Evolutionary conservation across 2,797 vertebrate species (phyloP), one percentile per base, ranked within the genome.

Genomic region (Pangasius djambal): DNA sequence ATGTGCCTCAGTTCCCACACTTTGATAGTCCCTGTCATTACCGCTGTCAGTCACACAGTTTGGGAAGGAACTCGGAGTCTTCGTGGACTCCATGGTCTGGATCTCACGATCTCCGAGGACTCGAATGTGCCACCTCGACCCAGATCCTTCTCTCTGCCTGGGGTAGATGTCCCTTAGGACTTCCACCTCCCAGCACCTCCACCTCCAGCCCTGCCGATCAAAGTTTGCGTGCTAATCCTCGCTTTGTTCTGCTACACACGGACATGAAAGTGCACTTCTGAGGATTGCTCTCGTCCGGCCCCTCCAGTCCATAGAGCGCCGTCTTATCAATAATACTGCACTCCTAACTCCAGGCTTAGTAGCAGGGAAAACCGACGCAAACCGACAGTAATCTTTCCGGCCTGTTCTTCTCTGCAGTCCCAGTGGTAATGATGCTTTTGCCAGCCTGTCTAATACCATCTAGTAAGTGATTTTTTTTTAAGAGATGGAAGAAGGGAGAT

Each of bases 391-490:
- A 96, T 95, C 94, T 92, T 94, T 94, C 94, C 92, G 92, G 84
- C 91, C 94, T 95, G 95, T 86, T 86, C 83, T 93, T 91, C 92
- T 84, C 93, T 92, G 93, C 77, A 89, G 92, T 97, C 97, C 96
- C 96, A 94, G 93, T 86, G 95, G 96, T 96, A 96, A 96, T 96
- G 96, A 95, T 95, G 95, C 95, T 96, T 95, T 96, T 95, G 95
- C 95, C 92, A 96, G 94, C 94, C 96, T 94, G 94, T 96, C 96
- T 98, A 97, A 97, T 97, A 97, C 95, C 95, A 94, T 97, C 97
- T 97, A 96, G 97, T 96, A 97, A 97, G 96, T 96, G 96, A 96
- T 63, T 85, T 69, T 65, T 97, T 97, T 97, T 94, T 93, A 89
- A 89, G 92, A 92, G 91, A 88, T 81, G 88, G 84, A 59, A 85